Conservation (phyloP, 92 coral and sea anemone species). For the Palythoa grandis region DNA sequence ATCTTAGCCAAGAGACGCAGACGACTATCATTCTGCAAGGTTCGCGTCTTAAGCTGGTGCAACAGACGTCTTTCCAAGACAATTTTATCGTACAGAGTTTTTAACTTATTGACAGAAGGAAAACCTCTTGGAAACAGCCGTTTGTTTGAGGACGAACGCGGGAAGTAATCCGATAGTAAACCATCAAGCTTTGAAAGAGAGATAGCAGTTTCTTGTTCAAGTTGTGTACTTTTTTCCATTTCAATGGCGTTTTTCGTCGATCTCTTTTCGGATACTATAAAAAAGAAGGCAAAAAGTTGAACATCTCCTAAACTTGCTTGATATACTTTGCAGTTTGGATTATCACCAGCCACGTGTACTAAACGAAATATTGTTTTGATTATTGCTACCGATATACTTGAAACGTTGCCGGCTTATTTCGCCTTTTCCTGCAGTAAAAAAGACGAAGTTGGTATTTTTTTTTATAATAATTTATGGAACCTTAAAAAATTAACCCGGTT, state of each 20-base stretch:
- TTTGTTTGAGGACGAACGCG: background rate
- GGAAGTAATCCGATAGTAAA: background rate
- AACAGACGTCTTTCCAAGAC: constrained; percentile 20
- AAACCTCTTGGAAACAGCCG: constrained; percentile 30
- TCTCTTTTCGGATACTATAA: background rate
- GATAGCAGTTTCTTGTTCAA: background rate
- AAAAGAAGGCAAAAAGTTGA: background rate
- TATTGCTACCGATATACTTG: no score
- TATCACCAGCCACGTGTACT: no score
- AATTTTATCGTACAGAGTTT: constrained; percentile 14
- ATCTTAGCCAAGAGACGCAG: constrained; percentile 5
- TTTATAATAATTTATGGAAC: no score
- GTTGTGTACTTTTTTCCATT: background rate
- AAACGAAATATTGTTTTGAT: no score
- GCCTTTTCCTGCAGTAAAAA: no score
- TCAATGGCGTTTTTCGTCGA: background rate
- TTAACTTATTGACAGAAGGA: constrained; percentile 6
- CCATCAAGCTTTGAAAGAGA: constrained; percentile 4
- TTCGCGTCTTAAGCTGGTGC: background rate
- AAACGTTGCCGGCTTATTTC: no score
- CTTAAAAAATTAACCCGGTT: no score
- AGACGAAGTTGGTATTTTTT: no score
- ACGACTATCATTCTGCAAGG: background rate
- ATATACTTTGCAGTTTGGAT: no score
- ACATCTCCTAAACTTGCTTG: no score